A percentile compares a stretch with the other conserved stretches of the same genome.
Conservation (phyloP, 2,888 invertebrate genomes). For the Ametastegia equiseti region DNA sequence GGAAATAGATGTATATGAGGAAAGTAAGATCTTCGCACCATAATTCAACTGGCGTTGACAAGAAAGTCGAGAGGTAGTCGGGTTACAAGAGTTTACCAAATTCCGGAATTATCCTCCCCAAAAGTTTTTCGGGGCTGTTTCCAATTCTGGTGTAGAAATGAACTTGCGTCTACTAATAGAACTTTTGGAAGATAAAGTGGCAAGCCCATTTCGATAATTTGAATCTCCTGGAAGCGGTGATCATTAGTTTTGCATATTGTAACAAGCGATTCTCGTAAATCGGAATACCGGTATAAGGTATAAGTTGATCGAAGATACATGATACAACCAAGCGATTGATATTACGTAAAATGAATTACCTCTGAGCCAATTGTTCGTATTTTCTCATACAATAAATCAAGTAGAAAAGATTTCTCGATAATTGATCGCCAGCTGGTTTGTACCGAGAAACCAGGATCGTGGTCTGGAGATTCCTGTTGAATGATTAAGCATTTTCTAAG, state of each 20-base stretch:
- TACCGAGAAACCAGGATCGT: neutral
- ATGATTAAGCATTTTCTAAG: constrained; percentile 31
- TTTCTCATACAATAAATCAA: neutral
- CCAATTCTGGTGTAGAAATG: constrained; percentile 13
- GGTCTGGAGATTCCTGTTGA: constrained; percentile 5
- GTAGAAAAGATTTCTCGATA: constrained; percentile 40
- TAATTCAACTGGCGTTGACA: constrained; percentile 43
- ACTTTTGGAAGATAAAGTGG: neutral
- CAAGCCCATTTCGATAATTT: neutral
- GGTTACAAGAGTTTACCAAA: constrained; percentile 39
- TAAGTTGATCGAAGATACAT: neutral
- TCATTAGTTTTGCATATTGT: neutral
- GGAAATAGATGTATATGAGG: constrained; percentile 1
- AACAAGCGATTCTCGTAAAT: neutral
- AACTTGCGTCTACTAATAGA: constrained; percentile 38
- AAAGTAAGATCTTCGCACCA: constrained; percentile 21
- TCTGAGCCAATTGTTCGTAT: neutral
- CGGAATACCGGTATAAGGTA: too few species aligned
- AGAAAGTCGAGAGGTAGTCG: constrained; percentile 42
- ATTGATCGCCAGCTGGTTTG: constrained; percentile 18
- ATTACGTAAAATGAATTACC: neutral
- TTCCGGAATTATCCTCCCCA: constrained; percentile 37
- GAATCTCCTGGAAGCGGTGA: neutral
- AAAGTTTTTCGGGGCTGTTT: constrained; percentile 21
- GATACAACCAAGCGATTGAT: neutral